Base-by-base conservation (phyloP, 1,140 invertebrate species). In the Pomacea maculata region DNA sequence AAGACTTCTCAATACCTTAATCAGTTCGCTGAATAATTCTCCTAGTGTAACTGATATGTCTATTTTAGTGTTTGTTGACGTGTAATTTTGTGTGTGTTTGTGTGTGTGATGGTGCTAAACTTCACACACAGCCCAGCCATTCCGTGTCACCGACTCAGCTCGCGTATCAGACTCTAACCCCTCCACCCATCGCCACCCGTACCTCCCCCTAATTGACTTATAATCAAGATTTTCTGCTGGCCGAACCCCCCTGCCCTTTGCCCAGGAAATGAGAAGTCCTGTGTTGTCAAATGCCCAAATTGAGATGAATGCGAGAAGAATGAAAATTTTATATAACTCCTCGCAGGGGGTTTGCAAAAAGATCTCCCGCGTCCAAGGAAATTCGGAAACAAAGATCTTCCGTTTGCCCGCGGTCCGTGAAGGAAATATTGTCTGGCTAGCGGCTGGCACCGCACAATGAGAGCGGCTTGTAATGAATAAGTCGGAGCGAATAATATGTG, bases 231-330 rank as follows among this genome's bases (percentile, higher is more conserved):
- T 34, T 25, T n/a, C 34, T 52, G 29, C 15, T 52, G 52, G 57
- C 52, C 55, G 57, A 11, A 75, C 52, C 74, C 54, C 29, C 14
- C 67, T n/a, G 29, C 74, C 34, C 19, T 54, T 45, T 11, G 65
- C 77, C 45, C 45, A 3, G 65, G 65, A 78, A 78, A 78, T 78
- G 77, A 78, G 67, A n/a, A 65, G 65, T 65, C n/a, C 77, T 54
- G 77, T 70, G 77, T 78, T 78, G 77, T 78, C 77, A 78, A 78
- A 54, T 71, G 67, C 25, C 77, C 77, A 67, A 78, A 78, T 78
- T 78, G 77, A 78, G 77, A 78, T 65, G 75, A 76, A 76, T 76
- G 75, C 75, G 34, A 25, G 75, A 55, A 19, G 75, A 76, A 76
- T 76, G 75, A 76, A 76, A 76, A 76, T 76, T 76, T 76, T 76